A percentile compares a stretch with the other conserved stretches of the same genome.
These are phyloP conservation scores for Calycopis cecrops DNA, from an alignment of 1,140 invertebrate species.

Conservation along the genomic window DNA sequence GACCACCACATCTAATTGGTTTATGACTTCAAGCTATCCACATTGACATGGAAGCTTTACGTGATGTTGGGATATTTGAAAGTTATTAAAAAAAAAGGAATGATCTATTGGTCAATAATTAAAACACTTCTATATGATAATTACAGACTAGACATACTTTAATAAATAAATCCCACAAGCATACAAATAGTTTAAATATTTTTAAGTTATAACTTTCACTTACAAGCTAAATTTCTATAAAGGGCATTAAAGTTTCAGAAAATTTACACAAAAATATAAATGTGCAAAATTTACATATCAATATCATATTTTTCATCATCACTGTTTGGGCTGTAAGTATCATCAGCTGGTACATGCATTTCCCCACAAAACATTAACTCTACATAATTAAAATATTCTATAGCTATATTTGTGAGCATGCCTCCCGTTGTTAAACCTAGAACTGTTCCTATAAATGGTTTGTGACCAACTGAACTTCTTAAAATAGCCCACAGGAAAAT, in stretches of 20 bases:
- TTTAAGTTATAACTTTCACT: neutral
- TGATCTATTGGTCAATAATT: conserved; percentile 4
- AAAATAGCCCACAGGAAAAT: conserved; percentile 71
- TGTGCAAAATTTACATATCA: conserved; percentile 49
- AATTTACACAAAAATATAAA: neutral
- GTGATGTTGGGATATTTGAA: too few species aligned
- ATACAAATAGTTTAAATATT: conserved; percentile 2
- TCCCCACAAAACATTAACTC: conserved; percentile 70
- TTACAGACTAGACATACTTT: conserved; percentile 8
- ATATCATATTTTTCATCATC: conserved; percentile 74
- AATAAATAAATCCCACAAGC: neutral
- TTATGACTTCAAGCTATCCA: too few species aligned
- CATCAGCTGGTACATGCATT: conserved; percentile 52
- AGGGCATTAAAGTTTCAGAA: neutral
- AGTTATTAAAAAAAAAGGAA: too few species aligned
- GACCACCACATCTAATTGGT: too few species aligned
- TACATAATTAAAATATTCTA: conserved; percentile 72
- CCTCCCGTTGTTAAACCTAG: conserved; percentile 63
- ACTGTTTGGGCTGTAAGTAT: conserved; percentile 64
- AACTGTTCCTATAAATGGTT: conserved; percentile 59
- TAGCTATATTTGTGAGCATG: conserved; percentile 66
- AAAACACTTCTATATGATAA: conserved; percentile 11
- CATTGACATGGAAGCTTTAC: too few species aligned
- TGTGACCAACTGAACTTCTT: conserved; percentile 63
- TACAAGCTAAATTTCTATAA: neutral